Evolutionary conservation across 2,888 invertebrate genomes (phyloP).

Genomic region (Nemotelus pantherinus): DNA sequence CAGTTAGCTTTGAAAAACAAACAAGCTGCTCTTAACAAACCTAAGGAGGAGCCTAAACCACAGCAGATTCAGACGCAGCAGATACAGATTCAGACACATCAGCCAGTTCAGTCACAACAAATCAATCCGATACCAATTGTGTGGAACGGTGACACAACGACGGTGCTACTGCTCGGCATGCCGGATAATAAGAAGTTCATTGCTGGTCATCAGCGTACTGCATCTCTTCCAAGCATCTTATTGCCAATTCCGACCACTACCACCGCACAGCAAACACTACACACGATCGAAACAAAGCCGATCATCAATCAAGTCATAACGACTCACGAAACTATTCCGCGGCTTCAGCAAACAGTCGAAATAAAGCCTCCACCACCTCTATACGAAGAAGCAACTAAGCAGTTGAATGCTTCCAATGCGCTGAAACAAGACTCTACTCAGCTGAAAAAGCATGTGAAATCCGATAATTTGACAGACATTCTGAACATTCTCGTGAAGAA

Average conservation of each 20-base stretch:
- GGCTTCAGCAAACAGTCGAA: conserved; percentile 57
- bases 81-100: conserved; percentile 59
- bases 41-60: conserved; percentile 64
- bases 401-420: conserved; percentile 60
- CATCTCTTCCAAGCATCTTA: conserved; percentile 71
- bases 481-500: conserved; percentile 92
- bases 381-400: conserved; percentile 77
- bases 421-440: conserved; percentile 41
- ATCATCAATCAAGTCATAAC: conserved; percentile 58
- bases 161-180: conserved; percentile 68
- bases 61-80: conserved; percentile 66
- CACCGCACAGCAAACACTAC: conserved; percentile 52
- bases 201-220: conserved; percentile 67
- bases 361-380: conserved; percentile 72
- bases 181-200: conserved; percentile 64
- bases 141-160: conserved; percentile 71
- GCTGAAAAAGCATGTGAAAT: conserved; percentile 57
- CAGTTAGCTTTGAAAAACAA: conserved; percentile 52
- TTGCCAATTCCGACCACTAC: conserved; percentile 60
- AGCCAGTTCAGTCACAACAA: conserved; percentile 65
- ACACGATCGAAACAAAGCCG: conserved; percentile 54
- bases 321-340: conserved; percentile 52
- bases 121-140: conserved; percentile 70
- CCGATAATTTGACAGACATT: conserved; percentile 73
- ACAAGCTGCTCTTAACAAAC: conserved; percentile 13